These are phyloP conservation scores for Uropetala carovei DNA, from an alignment of 2,888 invertebrate genomes.

Conservation along the genomic window DNA sequence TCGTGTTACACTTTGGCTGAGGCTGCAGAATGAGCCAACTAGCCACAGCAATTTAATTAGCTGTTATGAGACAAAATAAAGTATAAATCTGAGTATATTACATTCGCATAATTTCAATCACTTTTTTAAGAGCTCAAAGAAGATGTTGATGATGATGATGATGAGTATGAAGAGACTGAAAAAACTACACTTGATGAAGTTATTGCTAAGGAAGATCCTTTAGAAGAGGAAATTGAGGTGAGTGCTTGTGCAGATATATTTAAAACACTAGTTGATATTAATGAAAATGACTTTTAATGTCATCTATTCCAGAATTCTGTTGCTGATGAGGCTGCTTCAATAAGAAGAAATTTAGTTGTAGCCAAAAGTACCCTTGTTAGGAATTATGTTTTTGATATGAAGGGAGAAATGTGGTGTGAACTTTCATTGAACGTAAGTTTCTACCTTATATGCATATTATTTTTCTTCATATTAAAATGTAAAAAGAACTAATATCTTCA, in stretches of 20 bases:
- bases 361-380: constrained; percentile 75
- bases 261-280: too few relatives aligned
- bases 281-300: too few relatives aligned
- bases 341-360: constrained; percentile 73
- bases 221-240: too few relatives aligned
- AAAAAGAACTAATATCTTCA: too few relatives aligned
- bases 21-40: too few relatives aligned
- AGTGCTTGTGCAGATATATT: too few relatives aligned
- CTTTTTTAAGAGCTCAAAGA: constrained; percentile 71
- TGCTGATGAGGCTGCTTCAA: constrained; percentile 61
- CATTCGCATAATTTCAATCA: neutral
- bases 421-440: constrained; percentile 83
- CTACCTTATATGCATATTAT: constrained; percentile 65
- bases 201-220: too few relatives aligned
- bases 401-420: constrained; percentile 89
- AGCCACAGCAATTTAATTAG: too few relatives aligned
- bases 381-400: constrained; percentile 86
- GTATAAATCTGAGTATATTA: neutral
- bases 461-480: constrained; percentile 38
- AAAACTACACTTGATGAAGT: too few relatives aligned
- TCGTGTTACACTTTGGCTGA: too few relatives aligned
- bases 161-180: neutral
- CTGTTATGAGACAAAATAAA: too few relatives aligned
- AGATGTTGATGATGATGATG: constrained; percentile 67
- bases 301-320: constrained; percentile 20